A percentile compares a stretch with the other conserved stretches of the same genome.
These are phyloP conservation scores for Athalia circularis DNA, from an alignment of 2,888 invertebrate species.

Conservation along the genomic window DNA sequence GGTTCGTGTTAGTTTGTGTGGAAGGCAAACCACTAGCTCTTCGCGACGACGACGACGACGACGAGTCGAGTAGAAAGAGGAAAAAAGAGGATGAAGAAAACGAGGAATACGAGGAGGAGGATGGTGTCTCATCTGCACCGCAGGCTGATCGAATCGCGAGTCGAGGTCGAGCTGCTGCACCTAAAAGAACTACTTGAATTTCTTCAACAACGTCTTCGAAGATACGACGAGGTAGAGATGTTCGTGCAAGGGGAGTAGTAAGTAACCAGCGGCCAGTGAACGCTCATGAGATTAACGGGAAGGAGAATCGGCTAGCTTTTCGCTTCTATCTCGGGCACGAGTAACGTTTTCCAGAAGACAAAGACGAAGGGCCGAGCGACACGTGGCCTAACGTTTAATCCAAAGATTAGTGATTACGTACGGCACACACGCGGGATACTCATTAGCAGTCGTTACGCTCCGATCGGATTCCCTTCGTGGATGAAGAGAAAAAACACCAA, in stretches of 20 bases:
- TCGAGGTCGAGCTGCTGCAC: conserved; percentile 18
- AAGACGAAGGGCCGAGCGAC: conserved; percentile 19
- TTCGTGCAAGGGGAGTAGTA: too few relatives aligned
- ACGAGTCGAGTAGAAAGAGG: not conserved
- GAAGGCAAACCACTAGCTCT: conserved; percentile 1
- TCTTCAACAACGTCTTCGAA: not conserved
- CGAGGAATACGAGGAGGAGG: not conserved
- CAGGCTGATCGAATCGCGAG: conserved; percentile 39
- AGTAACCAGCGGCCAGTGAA: not conserved
- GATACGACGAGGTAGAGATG: not conserved
- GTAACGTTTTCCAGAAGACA: conserved; percentile 20
- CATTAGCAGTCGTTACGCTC: conserved; percentile 40
- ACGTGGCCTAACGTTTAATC: conserved; percentile 44
- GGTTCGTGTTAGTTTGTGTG: not conserved
- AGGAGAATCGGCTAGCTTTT: conserved; percentile 2
- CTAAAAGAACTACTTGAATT: conserved; percentile 35
- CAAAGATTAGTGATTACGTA: conserved; percentile 39
- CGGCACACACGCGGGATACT: conserved; percentile 40
- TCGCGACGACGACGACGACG: conserved; percentile 10
- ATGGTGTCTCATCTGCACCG: conserved; percentile 33
- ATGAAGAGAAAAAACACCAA: not conserved
- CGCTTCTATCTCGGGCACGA: conserved; percentile 9
- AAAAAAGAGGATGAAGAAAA: not conserved
- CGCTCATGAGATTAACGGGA: conserved; percentile 23
- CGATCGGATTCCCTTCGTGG: conserved; percentile 32